Conservation (phyloP, 2,797 vertebrate genomes). For the Mycteria americana region DNA sequence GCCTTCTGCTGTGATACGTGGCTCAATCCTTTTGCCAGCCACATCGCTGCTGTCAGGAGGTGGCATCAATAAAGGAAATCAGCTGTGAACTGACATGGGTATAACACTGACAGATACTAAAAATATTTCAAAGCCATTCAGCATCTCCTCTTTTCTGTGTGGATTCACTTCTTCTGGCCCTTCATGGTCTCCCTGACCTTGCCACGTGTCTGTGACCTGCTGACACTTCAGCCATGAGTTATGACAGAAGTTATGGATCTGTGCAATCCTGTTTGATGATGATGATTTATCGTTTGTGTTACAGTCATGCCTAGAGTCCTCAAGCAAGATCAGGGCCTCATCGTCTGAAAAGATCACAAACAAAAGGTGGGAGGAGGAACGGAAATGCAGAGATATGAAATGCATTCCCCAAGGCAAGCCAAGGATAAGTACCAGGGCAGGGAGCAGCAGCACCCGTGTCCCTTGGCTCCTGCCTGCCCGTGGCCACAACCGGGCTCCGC, state of each 20-base stretch:
- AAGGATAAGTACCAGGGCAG: not conserved
- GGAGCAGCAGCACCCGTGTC: accelerated
- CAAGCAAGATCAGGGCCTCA: constrained; percentile 30
- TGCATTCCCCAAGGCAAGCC: not conserved
- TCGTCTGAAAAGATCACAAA: not conserved
- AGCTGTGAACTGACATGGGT: not conserved
- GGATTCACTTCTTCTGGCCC: not conserved
- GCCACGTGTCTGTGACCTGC: not conserved
- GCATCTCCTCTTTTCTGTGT: not conserved
- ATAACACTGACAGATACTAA: not conserved
- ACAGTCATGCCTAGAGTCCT: constrained; percentile 14
- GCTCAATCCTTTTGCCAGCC: not conserved
- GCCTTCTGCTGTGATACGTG: not conserved
- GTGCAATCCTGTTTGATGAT: constrained; percentile 27
- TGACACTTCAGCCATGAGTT: not conserved
- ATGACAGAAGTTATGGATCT: not conserved
- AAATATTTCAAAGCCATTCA: constrained; percentile 22
- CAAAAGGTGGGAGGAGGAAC: not conserved
- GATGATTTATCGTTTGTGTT: constrained; percentile 56
- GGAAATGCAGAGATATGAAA: not conserved
- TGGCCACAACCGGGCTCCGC: accelerated
- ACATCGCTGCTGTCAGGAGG: not conserved
- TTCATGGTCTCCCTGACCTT: not conserved
- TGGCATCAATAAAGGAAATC: not conserved
- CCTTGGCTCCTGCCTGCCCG: not conserved